Evolutionary conservation across 2,888 invertebrate species (phyloP).

Genomic region (Acleris cristana): DNA sequence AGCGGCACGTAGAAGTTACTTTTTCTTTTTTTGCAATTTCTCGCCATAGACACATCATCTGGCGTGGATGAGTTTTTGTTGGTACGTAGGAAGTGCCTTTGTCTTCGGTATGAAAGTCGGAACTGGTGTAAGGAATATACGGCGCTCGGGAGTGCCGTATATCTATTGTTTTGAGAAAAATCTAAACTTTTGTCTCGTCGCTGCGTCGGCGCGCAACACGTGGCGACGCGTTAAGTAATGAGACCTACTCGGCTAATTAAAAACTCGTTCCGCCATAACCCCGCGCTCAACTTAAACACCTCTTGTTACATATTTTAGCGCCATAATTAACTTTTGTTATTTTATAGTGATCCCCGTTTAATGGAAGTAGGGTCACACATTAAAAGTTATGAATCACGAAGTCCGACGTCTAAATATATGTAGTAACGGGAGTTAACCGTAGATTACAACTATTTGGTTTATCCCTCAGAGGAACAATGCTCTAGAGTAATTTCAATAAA

Average conservation of each 20-base stretch:
- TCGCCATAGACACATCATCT: conserved; percentile 82
- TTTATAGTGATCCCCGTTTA: conserved; percentile 58
- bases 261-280: conserved; percentile 61
- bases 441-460: conserved; percentile 53
- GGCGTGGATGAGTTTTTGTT: conserved; percentile 82
- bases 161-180: conserved; percentile 76
- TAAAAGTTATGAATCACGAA: conserved; percentile 62
- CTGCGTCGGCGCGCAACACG: conserved; percentile 68
- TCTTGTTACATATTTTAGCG: conserved; percentile 55
- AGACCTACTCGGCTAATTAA: conserved; percentile 68
- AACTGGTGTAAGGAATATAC: conserved; percentile 79
- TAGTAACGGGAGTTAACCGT: conserved; percentile 57
- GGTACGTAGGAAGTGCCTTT: conserved; percentile 79
- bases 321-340: conserved; percentile 53
- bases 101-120: conserved; percentile 79
- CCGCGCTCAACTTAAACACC: conserved; percentile 62
- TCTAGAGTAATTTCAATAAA: conserved; percentile 53
- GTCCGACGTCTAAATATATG: conserved; percentile 53
- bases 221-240: conserved; percentile 72
- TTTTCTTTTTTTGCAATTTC: conserved; percentile 76
- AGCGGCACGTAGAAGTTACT: conserved; percentile 60
- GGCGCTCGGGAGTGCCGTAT: conserved; percentile 60
- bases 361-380: conserved; percentile 56
- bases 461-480: conserved; percentile 54
- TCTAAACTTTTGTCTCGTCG: conserved; percentile 68